A percentile compares a stretch with the other conserved stretches of the same genome.
phyloP scores from a whole-genome alignment of 2,113 vertebrate species.

The Nothobranchius furzeri region DNA sequence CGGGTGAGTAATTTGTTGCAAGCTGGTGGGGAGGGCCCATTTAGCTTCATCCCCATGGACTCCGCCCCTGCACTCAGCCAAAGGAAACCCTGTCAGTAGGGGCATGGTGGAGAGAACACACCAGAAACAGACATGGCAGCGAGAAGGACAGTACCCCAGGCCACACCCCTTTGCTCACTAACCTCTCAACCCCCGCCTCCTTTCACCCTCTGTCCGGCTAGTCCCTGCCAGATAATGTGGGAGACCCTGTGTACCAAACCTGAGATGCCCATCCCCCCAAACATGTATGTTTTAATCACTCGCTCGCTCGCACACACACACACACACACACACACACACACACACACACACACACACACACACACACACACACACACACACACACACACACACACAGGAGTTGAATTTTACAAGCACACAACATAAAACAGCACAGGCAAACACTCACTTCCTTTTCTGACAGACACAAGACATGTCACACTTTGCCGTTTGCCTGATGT shows the following conservation, averaged over 20 bases:
- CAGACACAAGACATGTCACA: conserved; percentile 59
- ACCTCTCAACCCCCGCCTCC: conserved; percentile 69
- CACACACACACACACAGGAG: conserved; percentile 38
- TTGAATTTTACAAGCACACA: neutral
- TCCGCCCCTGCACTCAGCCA: conserved; percentile 80
- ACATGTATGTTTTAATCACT: conserved; percentile 60
- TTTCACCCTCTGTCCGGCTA: conserved; percentile 74
- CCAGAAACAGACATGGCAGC: neutral
- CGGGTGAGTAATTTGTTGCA: conserved; percentile 61
- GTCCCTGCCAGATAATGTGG: conserved; percentile 82
- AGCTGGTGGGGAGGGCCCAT: conserved; percentile 55
- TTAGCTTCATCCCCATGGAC: conserved; percentile 68
- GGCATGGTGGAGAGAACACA: conserved; percentile 33
- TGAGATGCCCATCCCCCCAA: conserved; percentile 75
- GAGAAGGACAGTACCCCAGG: conserved; percentile 66
- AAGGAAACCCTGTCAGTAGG: conserved; percentile 81
- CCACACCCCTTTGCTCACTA: conserved; percentile 81
- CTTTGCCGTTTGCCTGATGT: conserved; percentile 63
- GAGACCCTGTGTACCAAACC: conserved; percentile 84
- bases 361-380: conserved; percentile 28
- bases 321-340: conserved; percentile 38
- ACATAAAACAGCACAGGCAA: conserved; percentile 23
- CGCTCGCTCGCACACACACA: conserved; percentile 37
- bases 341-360: conserved; percentile 32
- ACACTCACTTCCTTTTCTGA: conserved; percentile 39